A percentile compares a stretch with the other conserved stretches of the same genome.
Conservation (phyloP, 1,140 invertebrate species). For the Atta colombica region DNA sequence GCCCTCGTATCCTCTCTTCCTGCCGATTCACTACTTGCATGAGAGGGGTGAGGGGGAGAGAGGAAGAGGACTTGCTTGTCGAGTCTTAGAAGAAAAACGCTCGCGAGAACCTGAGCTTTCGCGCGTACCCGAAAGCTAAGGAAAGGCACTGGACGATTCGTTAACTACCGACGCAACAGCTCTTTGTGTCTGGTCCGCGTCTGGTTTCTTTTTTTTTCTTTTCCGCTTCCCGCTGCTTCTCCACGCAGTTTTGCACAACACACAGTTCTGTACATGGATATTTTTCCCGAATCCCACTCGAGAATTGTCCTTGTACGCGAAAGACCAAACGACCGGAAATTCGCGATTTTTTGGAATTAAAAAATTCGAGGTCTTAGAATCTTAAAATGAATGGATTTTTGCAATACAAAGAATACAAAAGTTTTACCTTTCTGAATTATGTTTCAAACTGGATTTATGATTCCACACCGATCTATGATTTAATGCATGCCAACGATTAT, state of each 20-base stretch:
- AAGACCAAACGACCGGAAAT: neutral
- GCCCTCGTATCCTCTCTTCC: constrained; percentile 44
- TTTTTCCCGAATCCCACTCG: constrained; percentile 31
- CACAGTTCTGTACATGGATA: neutral
- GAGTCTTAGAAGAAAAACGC: constrained; percentile 46
- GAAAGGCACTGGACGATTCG: constrained; percentile 76
- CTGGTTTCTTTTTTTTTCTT: constrained; percentile 12
- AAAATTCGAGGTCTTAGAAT: neutral
- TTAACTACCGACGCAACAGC: constrained; percentile 75
- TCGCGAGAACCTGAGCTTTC: constrained; percentile 57
- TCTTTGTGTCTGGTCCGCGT: constrained; percentile 71
- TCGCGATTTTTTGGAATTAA: neutral
- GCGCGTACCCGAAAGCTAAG: constrained; percentile 66
- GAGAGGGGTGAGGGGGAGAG: too few species aligned
- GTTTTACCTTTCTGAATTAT: neutral
- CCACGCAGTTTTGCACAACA: neutral
- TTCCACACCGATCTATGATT: neutral
- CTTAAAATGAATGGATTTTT: neutral
- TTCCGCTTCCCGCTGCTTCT: neutral
- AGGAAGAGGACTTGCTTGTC: constrained; percentile 18
- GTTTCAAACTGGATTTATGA: neutral
- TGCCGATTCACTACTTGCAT: constrained; percentile 43
- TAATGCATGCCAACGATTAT: neutral
- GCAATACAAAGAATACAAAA: neutral
- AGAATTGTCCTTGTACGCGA: constrained; percentile 5